These are phyloP conservation scores for Caenorhabditis sp. DNA, from an alignment of 2,888 invertebrate species.

Conservation along the genomic window DNA sequence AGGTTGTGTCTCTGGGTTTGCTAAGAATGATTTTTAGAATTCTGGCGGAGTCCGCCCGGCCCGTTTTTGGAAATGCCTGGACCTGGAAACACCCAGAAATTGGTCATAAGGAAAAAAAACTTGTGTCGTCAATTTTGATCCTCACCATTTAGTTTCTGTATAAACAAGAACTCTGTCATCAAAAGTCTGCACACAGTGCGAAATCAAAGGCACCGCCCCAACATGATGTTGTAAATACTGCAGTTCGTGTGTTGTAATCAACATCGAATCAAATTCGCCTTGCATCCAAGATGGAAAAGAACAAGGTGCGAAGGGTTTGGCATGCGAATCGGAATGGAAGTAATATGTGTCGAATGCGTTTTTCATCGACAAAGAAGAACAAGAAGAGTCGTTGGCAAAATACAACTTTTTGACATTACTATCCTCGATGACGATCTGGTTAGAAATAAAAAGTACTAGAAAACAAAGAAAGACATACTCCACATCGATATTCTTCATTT, in stretches of 20 bases:
- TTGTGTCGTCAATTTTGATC: too few species aligned
- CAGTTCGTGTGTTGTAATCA: conserved; percentile 43
- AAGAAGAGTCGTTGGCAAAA: conserved; percentile 49
- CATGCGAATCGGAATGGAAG: conserved; percentile 30
- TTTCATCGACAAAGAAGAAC: conserved; percentile 37
- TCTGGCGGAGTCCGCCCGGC: too few species aligned
- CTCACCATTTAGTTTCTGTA: conserved; percentile 61
- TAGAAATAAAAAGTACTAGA: not conserved
- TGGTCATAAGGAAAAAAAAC: too few species aligned
- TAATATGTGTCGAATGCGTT: conserved; percentile 45
- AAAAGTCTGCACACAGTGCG: conserved; percentile 54
- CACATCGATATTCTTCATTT: conserved; percentile 59
- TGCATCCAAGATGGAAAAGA: conserved; percentile 58
- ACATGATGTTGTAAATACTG: conserved; percentile 42
- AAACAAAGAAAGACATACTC: conserved; percentile 20
- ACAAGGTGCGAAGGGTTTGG: conserved; percentile 52
- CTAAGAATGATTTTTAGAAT: too few species aligned
- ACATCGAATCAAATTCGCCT: conserved; percentile 56
- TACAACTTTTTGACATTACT: conserved; percentile 29
- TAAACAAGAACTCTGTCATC: conserved; percentile 56
- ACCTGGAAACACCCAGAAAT: too few species aligned
- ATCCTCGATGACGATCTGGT: conserved; percentile 23
- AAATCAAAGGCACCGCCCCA: conserved; percentile 50
- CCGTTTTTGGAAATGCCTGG: too few species aligned
- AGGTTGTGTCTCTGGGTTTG: too few species aligned